Percentiles rank a stretch among this genome's conserved stretches.
These are phyloP conservation scores for Odiellus spinosus DNA, from an alignment of 2,888 invertebrate species.

Conservation along the genomic window DNA sequence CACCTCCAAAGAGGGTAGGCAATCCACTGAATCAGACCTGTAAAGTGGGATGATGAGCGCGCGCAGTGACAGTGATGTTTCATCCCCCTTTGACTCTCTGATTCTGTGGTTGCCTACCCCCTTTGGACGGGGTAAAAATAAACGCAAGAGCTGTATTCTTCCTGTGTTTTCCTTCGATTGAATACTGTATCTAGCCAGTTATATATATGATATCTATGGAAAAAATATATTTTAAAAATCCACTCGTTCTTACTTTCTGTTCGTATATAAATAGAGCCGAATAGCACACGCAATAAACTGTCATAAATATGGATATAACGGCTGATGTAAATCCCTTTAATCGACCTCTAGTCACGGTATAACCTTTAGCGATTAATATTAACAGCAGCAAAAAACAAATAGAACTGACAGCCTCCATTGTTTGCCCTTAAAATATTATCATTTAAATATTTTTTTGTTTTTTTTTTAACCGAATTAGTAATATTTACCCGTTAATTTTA, in stretches of 20 bases:
- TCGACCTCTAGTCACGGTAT: slow-evolving; percentile 70
- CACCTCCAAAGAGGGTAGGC: too few relatives aligned
- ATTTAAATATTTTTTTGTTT: neutral
- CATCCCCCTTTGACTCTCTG: too few relatives aligned
- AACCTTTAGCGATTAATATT: slow-evolving; percentile 71
- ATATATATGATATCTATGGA: too few relatives aligned
- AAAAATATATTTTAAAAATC: too few relatives aligned
- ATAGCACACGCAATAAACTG: slow-evolving; percentile 54
- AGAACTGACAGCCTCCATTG: slow-evolving; percentile 54
- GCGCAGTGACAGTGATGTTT: too few relatives aligned
- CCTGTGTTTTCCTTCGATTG: too few relatives aligned
- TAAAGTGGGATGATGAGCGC: too few relatives aligned
- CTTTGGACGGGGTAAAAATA: too few relatives aligned
- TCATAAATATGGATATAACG: slow-evolving; percentile 63
- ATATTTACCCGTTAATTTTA: slow-evolving; percentile 32
- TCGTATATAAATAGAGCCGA: slow-evolving; percentile 62
- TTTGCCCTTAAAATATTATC: slow-evolving; percentile 41
- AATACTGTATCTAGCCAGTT: too few relatives aligned
- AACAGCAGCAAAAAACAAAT: slow-evolving; percentile 58
- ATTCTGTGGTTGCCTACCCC: too few relatives aligned
- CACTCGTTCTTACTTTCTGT: slow-evolving; percentile 41
- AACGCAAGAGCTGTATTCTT: too few relatives aligned
- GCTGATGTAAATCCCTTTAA: slow-evolving; percentile 53
- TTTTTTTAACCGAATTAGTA: neutral
- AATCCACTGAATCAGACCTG: too few relatives aligned